Evolutionary conservation across 2,113 vertebrate genomes (phyloP).

Genomic region (Lepus americanus): DNA sequence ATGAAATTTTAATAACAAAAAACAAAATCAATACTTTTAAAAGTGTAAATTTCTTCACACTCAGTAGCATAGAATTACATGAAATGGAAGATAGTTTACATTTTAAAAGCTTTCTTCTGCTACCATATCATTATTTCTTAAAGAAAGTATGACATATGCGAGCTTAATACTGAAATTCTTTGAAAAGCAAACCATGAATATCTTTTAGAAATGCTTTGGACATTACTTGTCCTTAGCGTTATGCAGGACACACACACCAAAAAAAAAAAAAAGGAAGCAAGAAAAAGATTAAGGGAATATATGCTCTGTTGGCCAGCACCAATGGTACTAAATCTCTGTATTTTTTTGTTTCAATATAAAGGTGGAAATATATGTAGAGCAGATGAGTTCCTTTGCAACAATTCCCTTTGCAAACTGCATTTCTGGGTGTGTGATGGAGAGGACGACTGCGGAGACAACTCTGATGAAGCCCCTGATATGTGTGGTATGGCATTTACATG

Average conservation of each 20-base stretch:
- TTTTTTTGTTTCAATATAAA: slow-evolving; percentile 69
- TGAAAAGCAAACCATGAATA: not conserved
- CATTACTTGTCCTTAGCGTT: not conserved
- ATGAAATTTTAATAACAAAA: not conserved
- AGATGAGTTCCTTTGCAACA: slow-evolving; percentile 98
- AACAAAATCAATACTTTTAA: slow-evolving; percentile 27
- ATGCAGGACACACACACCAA: not conserved
- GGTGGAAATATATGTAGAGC: slow-evolving; percentile 94
- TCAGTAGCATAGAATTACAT: not conserved
- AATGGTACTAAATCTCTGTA: not conserved
- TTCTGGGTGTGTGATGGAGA: slow-evolving; percentile 99
- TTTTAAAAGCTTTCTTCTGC: not conserved
- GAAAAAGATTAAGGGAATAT: not conserved
- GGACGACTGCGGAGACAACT: slow-evolving; percentile 98
- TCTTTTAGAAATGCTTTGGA: not conserved
- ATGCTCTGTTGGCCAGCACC: not conserved
- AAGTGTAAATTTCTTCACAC: slow-evolving; percentile 14
- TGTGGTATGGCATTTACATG: slow-evolving; percentile 90
- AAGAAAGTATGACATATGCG: not conserved
- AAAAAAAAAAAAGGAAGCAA: not conserved
- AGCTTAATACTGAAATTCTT: not conserved
- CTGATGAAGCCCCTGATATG: slow-evolving; percentile 95
- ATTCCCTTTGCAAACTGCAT: slow-evolving; percentile 97
- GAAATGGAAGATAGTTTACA: not conserved
- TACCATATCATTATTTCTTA: not conserved